A percentile compares a stretch with the other conserved stretches of the same genome.
phyloP scores from a whole-genome alignment of 2,888 invertebrate species.

The Limnephilus marmoratus region DNA sequence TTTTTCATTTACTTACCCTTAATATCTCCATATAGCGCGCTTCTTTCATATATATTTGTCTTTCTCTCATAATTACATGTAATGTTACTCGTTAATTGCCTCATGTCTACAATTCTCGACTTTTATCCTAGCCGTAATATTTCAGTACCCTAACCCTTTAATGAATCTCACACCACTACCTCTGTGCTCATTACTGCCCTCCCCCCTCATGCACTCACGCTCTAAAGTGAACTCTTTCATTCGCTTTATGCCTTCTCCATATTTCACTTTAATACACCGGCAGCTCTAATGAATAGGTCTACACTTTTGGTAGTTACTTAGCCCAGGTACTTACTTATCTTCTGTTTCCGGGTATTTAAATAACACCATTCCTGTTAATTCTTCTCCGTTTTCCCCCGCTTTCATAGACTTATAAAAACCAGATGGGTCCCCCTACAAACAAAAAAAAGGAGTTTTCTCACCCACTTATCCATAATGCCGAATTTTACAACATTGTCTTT shows the following conservation, averaged over 20 bases:
- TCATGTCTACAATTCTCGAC: neutral
- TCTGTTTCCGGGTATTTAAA: neutral
- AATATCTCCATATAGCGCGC: neutral
- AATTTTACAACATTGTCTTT: neutral
- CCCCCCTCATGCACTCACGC: conserved; percentile 4
- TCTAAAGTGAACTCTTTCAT: conserved; percentile 19
- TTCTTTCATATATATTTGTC: neutral
- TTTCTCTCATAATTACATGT: conserved; percentile 28
- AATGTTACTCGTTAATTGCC: conserved; percentile 37
- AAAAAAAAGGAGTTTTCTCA: too few relatives aligned
- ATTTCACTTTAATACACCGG: conserved; percentile 28
- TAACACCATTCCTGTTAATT: neutral
- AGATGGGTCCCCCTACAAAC: too few relatives aligned
- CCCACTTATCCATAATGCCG: neutral
- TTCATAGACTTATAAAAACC: too few relatives aligned
- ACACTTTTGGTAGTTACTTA: neutral
- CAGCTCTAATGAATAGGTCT: neutral
- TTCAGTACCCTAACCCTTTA: conserved; percentile 38
- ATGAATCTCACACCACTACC: conserved; percentile 20
- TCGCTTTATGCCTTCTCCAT: neutral
- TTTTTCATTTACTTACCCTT: neutral
- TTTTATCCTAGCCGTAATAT: conserved; percentile 13
- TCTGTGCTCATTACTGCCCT: conserved; percentile 15
- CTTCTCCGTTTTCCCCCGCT: neutral
- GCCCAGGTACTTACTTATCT: neutral